phyloP scores from a whole-genome alignment of 2,797 vertebrate species.

The Acanthiza pusilla region DNA sequence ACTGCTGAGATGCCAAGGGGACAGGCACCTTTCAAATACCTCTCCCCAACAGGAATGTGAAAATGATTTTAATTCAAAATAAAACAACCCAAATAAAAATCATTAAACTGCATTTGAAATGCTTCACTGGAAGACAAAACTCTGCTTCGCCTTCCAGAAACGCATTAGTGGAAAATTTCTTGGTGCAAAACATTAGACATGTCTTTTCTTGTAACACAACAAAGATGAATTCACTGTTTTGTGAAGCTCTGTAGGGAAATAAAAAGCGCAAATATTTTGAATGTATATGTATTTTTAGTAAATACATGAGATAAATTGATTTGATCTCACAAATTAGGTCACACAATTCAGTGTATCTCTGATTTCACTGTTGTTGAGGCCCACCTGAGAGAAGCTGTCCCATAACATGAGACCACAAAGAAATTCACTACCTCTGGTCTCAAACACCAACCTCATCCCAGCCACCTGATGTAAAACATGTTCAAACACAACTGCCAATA shows the following conservation, averaged over 20 bases:
- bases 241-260: not conserved
- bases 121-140: conserved; percentile 51
- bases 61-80: conserved; percentile 57
- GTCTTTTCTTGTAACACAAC: conserved; percentile 67
- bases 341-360: not conserved
- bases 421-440: not conserved
- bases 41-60: conserved; percentile 8
- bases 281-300: not conserved
- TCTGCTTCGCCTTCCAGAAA: conserved; percentile 57
- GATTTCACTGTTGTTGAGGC: not conserved
- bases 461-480: not conserved
- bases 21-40: conserved; percentile 33
- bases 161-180: conserved; percentile 50
- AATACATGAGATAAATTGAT: not conserved
- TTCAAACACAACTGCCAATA: not conserved
- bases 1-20: conserved; percentile 18
- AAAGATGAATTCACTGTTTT: conserved; percentile 61
- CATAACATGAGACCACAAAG: rapidly evolving
- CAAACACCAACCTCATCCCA: not conserved
- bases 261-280: not conserved
- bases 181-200: conserved; percentile 52
- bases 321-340: not conserved
- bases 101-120: conserved; percentile 62
- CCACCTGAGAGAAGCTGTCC: not conserved
- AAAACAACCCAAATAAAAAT: conserved; percentile 55